These are phyloP conservation scores for Andrena bicolor DNA, from an alignment of 2,888 invertebrate genomes.

Conservation along the genomic window DNA sequence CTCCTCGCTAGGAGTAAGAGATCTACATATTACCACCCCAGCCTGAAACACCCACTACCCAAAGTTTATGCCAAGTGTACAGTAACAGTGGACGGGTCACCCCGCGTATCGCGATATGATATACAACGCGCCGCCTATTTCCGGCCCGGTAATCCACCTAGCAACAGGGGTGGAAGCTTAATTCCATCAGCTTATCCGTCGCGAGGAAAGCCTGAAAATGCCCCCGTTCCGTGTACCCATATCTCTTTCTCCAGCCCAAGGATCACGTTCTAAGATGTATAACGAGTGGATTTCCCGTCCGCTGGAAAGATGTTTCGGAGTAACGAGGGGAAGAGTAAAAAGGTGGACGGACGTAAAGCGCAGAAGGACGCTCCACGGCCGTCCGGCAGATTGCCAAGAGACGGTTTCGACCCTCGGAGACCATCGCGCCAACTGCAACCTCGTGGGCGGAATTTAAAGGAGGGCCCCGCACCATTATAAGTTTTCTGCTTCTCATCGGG, in stretches of 20 bases:
- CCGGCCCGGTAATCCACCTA: constrained; percentile 28
- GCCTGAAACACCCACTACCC: not conserved
- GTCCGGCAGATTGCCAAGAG: constrained; percentile 81
- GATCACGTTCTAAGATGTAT: constrained; percentile 55
- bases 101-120: constrained; percentile 19
- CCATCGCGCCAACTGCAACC: constrained; percentile 76
- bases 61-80: too few species aligned
- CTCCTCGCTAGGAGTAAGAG: not conserved
- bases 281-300: constrained; percentile 61
- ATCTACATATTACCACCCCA: not conserved
- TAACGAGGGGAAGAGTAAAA: constrained; percentile 53
- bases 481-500: constrained; percentile 68
- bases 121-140: constrained; percentile 33
- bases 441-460: constrained; percentile 79
- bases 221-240: constrained; percentile 16
- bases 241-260: constrained; percentile 29
- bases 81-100: not conserved
- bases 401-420: constrained; percentile 77
- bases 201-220: constrained; percentile 11
- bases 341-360: constrained; percentile 33
- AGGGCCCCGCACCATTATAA: constrained; percentile 70
- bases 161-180: constrained; percentile 27
- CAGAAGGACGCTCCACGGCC: constrained; percentile 62
- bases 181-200: constrained; percentile 5
- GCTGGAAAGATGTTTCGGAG: constrained; percentile 59